These are phyloP conservation scores for Megamerina dolium DNA, from an alignment of 2,888 invertebrate species.

Conservation along the genomic window DNA sequence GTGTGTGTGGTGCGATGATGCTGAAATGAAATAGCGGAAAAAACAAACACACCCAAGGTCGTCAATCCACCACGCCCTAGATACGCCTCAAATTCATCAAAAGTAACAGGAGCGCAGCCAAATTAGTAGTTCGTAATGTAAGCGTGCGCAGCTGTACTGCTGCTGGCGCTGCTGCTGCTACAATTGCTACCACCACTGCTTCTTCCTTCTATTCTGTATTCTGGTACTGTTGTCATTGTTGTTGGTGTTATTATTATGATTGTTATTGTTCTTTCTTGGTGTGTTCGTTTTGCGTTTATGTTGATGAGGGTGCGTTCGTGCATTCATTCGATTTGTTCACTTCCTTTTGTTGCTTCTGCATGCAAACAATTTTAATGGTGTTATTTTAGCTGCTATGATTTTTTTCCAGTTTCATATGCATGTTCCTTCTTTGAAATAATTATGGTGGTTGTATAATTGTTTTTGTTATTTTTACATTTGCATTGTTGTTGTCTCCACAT, in stretches of 20 bases:
- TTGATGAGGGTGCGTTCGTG: conserved; percentile 15
- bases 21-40: conserved; percentile 25
- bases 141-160: too few species aligned
- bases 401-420: too few species aligned
- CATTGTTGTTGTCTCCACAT: not conserved
- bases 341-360: too few species aligned
- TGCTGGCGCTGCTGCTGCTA: conserved; percentile 1
- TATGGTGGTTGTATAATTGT: conserved; percentile 4
- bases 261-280: conserved; percentile 10
- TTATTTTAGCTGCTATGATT: too few species aligned
- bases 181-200: conserved; percentile 1
- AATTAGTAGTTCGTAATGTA: not conserved
- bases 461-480: conserved; percentile 5
- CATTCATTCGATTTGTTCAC: too few species aligned
- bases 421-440: too few species aligned
- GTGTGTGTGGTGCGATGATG: conserved; percentile 11
- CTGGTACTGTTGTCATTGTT: too few species aligned
- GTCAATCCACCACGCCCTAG: conserved; percentile 50
- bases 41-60: conserved; percentile 37
- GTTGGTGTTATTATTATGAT: too few species aligned
- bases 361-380: too few species aligned
- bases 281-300: conserved; percentile 5
- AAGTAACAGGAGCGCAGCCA: conserved; percentile 43
- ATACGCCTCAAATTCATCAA: conserved; percentile 51
- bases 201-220: too few species aligned